A percentile compares a stretch with the other conserved stretches of the same genome.
These are phyloP conservation scores for Hermaeophaga mercurialis DNA, from an alignment of 2,888 invertebrate species.

Conservation along the genomic window DNA sequence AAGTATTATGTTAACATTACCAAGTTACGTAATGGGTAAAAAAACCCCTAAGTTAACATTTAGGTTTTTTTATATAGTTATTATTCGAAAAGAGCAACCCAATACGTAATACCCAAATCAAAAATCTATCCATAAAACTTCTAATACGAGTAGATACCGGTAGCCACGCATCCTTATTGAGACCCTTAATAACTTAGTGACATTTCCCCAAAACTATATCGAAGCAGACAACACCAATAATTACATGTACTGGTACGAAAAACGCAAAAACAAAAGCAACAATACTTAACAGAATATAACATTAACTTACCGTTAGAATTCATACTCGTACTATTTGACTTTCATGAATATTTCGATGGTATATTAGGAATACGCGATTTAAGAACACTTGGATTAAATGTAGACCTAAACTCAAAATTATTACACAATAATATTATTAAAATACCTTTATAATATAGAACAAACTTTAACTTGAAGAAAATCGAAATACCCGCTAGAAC, in stretches of 20 bases:
- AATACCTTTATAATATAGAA: too few species aligned
- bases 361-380: slow-evolving; percentile 28
- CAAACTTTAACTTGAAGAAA: too few species aligned
- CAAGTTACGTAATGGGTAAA: too few species aligned
- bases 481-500: too few species aligned
- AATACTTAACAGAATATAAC: slow-evolving; percentile 23
- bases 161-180: slow-evolving; percentile 17
- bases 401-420: background rate
- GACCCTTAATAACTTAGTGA: slow-evolving; percentile 18
- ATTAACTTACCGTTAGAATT: slow-evolving; percentile 1
- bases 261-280: slow-evolving; percentile 8
- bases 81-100: too few species aligned
- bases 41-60: too few species aligned
- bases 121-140: slow-evolving; percentile 20
- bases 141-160: slow-evolving; percentile 29
- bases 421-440: background rate
- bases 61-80: too few species aligned
- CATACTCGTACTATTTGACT: slow-evolving; percentile 21
- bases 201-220: slow-evolving; percentile 18
- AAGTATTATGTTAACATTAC: too few species aligned
- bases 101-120: background rate
- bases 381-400: slow-evolving; percentile 7
- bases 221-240: slow-evolving; percentile 7
- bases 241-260: background rate
- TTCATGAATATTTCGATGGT: slow-evolving; percentile 29